Evolutionary conservation across 1,140 invertebrate species (phyloP).

Genomic region (Bombus balteatus): DNA sequence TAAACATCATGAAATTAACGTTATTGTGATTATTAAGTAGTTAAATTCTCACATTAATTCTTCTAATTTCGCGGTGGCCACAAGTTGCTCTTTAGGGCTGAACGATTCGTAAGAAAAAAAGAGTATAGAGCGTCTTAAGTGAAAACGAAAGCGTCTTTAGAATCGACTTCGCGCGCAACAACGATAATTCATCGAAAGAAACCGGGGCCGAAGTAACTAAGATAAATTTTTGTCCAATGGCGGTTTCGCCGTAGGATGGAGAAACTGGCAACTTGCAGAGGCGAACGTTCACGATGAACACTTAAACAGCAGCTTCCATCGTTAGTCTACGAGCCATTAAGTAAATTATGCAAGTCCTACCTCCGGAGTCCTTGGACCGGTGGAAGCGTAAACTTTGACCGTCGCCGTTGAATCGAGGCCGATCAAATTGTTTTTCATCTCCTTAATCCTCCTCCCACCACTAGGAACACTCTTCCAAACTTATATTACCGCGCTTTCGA

Average conservation of each 20-base stretch:
- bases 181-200: constrained; percentile 27
- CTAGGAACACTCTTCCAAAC: neutral
- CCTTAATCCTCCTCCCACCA: neutral
- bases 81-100: neutral
- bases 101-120: too few relatives aligned
- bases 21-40: too few relatives aligned
- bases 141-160: constrained; percentile 6
- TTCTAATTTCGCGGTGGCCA: neutral
- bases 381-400: constrained; percentile 63
- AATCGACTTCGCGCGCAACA: neutral
- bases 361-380: constrained; percentile 43
- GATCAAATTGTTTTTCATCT: constrained; percentile 63
- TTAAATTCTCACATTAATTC: neutral
- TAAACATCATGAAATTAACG: too few relatives aligned
- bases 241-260: neutral
- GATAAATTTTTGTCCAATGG: constrained; percentile 41
- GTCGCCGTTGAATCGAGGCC: constrained; percentile 55
- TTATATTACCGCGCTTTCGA: constrained; percentile 24
- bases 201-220: constrained; percentile 7
- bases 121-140: neutral
- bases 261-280: constrained; percentile 23
- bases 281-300: constrained; percentile 38
- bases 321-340: constrained; percentile 68
- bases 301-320: constrained; percentile 58
- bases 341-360: constrained; percentile 62